Percentiles rank a stretch among this genome's conserved stretches.
phyloP scores from a whole-genome alignment of 1,140 invertebrate species.

The Lysiphlebus fabarum region DNA sequence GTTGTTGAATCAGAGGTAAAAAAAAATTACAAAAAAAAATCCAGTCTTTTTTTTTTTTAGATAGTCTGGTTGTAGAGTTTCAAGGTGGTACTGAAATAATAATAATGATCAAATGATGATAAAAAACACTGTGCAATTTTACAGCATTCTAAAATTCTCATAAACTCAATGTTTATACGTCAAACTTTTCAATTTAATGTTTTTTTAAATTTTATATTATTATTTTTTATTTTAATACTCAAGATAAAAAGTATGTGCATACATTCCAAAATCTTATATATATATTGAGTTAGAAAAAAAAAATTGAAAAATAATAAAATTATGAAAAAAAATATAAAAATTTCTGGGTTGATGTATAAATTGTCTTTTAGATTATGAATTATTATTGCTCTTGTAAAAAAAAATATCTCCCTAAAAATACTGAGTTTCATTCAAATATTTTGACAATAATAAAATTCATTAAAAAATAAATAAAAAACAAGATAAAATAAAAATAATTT shows the following conservation, averaged over 20 bases:
- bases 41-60: too few species aligned
- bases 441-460: too few species aligned
- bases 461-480: too few species aligned
- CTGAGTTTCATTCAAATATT: too few species aligned
- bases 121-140: conserved; percentile 47
- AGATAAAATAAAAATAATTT: too few species aligned
- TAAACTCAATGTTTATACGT: conserved; percentile 40
- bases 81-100: conserved; percentile 48
- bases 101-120: conserved; percentile 41
- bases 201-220: conserved; percentile 34
- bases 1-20: too few species aligned
- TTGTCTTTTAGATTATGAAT: conserved; percentile 22
- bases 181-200: conserved; percentile 55
- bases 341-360: too few species aligned
- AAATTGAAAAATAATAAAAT: neutral
- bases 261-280: neutral
- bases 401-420: too few species aligned
- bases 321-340: too few species aligned
- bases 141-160: conserved; percentile 50
- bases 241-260: conserved; percentile 20
- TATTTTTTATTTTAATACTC: conserved; percentile 32
- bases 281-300: neutral
- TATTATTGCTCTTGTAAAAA: conserved; percentile 19
- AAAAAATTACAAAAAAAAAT: too few species aligned
- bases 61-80: conserved; percentile 8